Evolutionary conservation across 2,113 vertebrate genomes (phyloP), one percentile per base, ranked within the genome.

Genomic region (Clarias macrocephalus): DNA sequence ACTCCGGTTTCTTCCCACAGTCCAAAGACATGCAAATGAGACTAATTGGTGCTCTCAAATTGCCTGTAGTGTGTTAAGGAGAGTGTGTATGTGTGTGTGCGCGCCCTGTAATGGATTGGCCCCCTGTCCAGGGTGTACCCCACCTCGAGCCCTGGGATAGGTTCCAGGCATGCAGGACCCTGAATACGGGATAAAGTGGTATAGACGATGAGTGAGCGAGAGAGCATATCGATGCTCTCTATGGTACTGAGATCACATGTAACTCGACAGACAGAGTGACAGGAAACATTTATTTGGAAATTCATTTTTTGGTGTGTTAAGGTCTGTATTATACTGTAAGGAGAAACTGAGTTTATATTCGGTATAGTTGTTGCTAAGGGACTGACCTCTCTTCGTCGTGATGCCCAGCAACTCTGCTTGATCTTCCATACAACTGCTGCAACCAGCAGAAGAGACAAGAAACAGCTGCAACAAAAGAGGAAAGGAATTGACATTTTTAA

Each of bases 351-450:
- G 33, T 30, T 72, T 62, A 57, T 18, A 82, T 63, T 48, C 66
- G 30, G 30, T n/a, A 54, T 15, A 54, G n/a, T 23, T 52, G 15
- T 2, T 60, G 62, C 63, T 80, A 59, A 48, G 60, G 28, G 37
- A 88, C 95, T 92, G 90, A 97, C 97, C 96, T 97, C 96, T 95
- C 97, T 94, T 57, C 97, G 93, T 25, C 97, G 95, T 0, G 96
- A 97, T 0, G 97, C 97, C 96, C 97, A 97, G 89, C 97, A 97
- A 88, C 96, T 97, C 66, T 97, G 97, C 85, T 97, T 97, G 85
- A 97, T 97, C 94, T 97, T 97, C 97, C 97, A 97, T 87, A 97
- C 97, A 86, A 97, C 96, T 37, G 97, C 96, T 76, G 97, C 97
- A 93, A 97, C 97, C 91, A 97, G 93, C 60, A 97, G 96, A 93